Evolutionary conservation across 2,113 vertebrate genomes (phyloP).

Genomic region (Mellivora capensis): DNA sequence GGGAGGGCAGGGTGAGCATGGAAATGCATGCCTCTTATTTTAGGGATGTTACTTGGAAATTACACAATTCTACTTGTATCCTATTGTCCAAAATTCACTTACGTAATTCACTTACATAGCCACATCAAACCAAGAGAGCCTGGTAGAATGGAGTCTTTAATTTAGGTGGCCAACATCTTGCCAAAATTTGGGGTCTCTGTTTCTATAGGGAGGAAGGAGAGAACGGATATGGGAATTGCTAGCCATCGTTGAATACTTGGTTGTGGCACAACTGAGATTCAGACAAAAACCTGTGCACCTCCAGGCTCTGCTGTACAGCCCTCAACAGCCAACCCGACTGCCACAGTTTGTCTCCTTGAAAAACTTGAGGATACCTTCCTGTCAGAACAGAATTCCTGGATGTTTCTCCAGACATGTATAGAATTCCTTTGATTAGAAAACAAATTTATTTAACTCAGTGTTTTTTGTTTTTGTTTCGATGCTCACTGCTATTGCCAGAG

Average conservation of each 20-base stretch:
- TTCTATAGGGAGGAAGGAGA: background rate
- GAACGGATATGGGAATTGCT: background rate
- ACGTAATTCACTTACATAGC: background rate
- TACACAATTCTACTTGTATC: background rate
- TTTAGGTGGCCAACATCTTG: background rate
- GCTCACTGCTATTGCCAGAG: background rate
- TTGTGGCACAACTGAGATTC: background rate
- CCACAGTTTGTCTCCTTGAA: background rate
- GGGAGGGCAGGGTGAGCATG: background rate
- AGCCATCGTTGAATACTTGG: background rate
- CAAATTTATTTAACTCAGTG: background rate
- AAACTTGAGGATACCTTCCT: background rate
- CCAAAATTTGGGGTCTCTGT: background rate
- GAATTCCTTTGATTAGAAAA: slow-evolving; percentile 1
- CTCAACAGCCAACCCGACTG: background rate
- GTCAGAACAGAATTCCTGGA: background rate
- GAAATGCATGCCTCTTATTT: background rate
- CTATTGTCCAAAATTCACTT: background rate
- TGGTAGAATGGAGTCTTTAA: background rate
- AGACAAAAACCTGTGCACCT: background rate
- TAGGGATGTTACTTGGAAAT: background rate
- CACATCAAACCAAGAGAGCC: background rate
- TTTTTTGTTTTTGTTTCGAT: background rate
- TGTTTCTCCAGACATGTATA: background rate
- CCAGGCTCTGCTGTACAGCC: background rate